A percentile compares a stretch with the other conserved stretches of the same genome.
Conservation (phyloP, 2,797 vertebrate species). For the Ciconia nigra region DNA sequence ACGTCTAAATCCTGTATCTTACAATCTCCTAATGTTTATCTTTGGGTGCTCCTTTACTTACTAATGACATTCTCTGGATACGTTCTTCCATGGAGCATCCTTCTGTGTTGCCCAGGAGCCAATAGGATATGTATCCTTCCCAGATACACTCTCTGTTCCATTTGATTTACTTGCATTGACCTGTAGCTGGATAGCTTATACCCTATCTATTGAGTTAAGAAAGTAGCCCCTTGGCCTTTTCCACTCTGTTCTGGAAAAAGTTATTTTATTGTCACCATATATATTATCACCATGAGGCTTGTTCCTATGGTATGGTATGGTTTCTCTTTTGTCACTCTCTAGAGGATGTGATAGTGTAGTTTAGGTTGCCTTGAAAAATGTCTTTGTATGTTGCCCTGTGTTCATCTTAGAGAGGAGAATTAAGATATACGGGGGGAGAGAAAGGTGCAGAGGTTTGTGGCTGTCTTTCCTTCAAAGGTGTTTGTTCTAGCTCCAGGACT, state of each 20-base stretch:
- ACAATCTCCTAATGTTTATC: neutral
- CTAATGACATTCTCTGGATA: neutral
- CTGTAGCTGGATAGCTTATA: neutral
- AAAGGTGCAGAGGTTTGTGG: neutral
- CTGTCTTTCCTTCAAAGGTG: neutral
- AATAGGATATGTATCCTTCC: neutral
- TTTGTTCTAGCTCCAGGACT: neutral
- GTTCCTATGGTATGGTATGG: neutral
- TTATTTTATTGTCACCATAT: neutral
- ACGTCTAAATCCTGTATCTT: neutral
- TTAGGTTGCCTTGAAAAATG: neutral
- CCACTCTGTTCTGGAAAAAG: neutral
- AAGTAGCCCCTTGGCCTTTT: neutral
- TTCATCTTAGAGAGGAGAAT: neutral
- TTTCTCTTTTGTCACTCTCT: neutral
- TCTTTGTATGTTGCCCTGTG: neutral
- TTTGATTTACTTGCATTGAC: neutral
- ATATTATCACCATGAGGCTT: neutral
- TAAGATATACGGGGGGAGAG: neutral
- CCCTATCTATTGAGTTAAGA: neutral
- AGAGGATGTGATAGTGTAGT: neutral
- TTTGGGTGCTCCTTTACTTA: neutral
- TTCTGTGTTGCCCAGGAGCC: neutral
- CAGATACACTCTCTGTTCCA: neutral
- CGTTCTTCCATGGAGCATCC: neutral